Evolutionary conservation across 64 coral and sea anemone genomes (phyloP).

Genomic region (Porites australiensis): DNA sequence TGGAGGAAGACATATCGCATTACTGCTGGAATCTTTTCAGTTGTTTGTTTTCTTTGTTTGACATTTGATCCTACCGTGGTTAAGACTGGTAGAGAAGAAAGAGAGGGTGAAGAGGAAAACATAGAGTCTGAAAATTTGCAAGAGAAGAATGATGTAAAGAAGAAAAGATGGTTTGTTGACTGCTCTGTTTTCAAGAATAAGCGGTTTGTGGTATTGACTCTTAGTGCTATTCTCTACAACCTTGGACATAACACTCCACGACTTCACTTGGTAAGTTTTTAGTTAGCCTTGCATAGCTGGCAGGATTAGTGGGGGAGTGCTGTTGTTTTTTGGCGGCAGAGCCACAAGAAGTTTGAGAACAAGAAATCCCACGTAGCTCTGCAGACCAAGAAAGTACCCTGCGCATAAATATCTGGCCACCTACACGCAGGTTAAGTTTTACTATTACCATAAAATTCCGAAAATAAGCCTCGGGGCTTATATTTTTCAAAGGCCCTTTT

Average conservation of each 20-base stretch:
- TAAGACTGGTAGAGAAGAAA: neutral
- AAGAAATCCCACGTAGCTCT: too few species aligned
- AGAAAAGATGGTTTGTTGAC: neutral
- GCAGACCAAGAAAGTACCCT: too few species aligned
- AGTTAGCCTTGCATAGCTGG: neutral
- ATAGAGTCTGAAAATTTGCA: neutral
- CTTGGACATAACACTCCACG: slow-evolving; percentile 1
- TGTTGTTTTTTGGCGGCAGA: too few species aligned
- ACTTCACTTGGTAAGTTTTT: neutral
- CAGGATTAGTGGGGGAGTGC: too few species aligned
- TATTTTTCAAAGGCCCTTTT: too few species aligned
- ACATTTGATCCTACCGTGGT: slow-evolving; percentile 25
- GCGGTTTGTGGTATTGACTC: neutral
- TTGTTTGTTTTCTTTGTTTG: neutral
- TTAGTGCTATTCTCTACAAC: neutral
- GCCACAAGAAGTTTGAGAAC: too few species aligned
- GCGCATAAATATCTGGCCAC: too few species aligned
- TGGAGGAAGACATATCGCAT: slow-evolving; percentile 53
- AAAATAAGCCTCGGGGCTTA: too few species aligned
- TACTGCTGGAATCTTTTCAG: slow-evolving; percentile 20
- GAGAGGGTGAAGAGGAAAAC: neutral
- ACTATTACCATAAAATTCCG: too few species aligned
- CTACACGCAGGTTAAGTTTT: too few species aligned
- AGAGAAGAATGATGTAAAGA: neutral
- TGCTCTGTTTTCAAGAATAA: slow-evolving; percentile 3